Percentiles rank a stretch among this genome's conserved stretches.
phyloP scores from a whole-genome alignment of 2,888 invertebrate genomes.

The Phaedon cochleariae region DNA sequence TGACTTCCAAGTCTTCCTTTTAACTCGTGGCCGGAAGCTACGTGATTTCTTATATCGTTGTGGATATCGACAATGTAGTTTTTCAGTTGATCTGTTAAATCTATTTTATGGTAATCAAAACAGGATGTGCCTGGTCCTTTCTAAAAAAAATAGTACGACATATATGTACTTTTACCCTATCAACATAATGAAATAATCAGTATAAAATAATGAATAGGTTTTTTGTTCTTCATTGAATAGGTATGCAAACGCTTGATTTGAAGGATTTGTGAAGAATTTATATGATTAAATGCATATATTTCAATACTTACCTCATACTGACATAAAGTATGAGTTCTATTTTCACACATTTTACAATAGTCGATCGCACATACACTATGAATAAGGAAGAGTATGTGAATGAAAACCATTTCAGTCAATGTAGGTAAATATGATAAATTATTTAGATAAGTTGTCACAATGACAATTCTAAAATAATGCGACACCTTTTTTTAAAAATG shows the following conservation, averaged over 20 bases:
- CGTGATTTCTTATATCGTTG: conserved; percentile 45
- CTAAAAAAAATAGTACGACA: conserved; percentile 32
- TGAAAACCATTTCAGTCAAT: not conserved
- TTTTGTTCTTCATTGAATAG: too few species aligned
- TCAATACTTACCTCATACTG: conserved; percentile 38
- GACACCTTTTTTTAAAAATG: too few species aligned
- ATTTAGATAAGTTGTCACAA: not conserved
- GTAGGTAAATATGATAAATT: too few species aligned
- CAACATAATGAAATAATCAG: too few species aligned
- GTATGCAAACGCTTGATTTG: too few species aligned
- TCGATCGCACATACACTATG: conserved; percentile 19
- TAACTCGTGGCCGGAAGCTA: conserved; percentile 45
- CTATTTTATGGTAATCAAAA: conserved; percentile 35
- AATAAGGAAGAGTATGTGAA: conserved; percentile 8
- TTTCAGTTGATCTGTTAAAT: conserved; percentile 33
- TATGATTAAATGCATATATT: too few species aligned
- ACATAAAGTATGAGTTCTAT: conserved; percentile 45
- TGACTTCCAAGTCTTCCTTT: conserved; percentile 41
- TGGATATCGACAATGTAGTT: conserved; percentile 44
- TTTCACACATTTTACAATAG: conserved; percentile 43
- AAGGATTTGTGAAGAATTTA: too few species aligned
- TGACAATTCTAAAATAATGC: too few species aligned
- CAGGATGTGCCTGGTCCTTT: conserved; percentile 38
- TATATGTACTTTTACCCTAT: too few species aligned
- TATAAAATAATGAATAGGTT: too few species aligned